Evolutionary conservation across 2,888 invertebrate species (phyloP), one percentile per base, ranked within the genome.

Genomic region (Lycocerus yunnanus): DNA sequence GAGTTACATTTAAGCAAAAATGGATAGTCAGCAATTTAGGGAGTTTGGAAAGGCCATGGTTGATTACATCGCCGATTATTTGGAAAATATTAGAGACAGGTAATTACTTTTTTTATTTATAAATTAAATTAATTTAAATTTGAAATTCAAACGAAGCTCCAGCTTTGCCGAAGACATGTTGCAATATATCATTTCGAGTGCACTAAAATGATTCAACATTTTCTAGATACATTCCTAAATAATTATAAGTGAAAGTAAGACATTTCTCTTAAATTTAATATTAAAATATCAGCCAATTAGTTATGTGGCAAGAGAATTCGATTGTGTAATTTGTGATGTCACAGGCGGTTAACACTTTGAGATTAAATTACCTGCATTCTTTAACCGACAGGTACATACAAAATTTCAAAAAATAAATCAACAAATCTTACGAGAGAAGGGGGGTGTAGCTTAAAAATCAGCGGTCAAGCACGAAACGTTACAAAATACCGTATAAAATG

Each of bases 61-160:
- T 77, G 97, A 98, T 86, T 94, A 95, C 84, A 91, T 98, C 24
- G 95, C 95, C n/a, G 93, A 97, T 86, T 98, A 98, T 86, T 89
- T 93, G 78, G 94, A 97, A 79, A 94, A 91, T 80, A 93, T 98
- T 78, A 91, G 96, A 82, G 93, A 95, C 79, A 92, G 92, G 92
- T 93, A 88, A 86, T 89, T 87, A 67, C 2, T 18, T 8, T 14
- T 43, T 61, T 68, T 5, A 15, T 15, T 20, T 68, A 21, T 58
- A 13, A 15, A n/a, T 66, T 14, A 66, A 66, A 71, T 15, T 15
- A 58, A 14, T 16, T 58, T 58, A 21, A 43, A 16, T 68, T n/a
- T n/a, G 15, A 13, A 16, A 61, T 14, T n/a, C 5, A 8, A 61
- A 18, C 16, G 18, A 18, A 20, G 16, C 43, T n/a, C 6, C 8